Evolutionary conservation across 2,113 vertebrate genomes (phyloP).

Genomic region (Salvelinus sp.): DNA sequence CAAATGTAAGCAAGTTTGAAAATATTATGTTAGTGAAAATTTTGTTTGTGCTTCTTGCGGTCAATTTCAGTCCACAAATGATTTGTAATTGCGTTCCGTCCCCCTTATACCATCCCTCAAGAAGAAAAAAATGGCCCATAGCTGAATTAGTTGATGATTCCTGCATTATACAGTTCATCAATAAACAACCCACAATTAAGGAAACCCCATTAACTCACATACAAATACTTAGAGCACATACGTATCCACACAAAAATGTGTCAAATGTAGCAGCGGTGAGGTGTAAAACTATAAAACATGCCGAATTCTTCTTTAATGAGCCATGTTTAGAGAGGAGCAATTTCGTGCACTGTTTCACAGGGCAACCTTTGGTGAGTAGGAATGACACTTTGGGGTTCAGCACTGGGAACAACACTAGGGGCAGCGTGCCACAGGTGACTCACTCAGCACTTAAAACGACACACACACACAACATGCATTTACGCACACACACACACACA

Average conservation of each 20-base stretch:
- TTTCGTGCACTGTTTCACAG: slow-evolving; percentile 35
- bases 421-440: too few relatives aligned
- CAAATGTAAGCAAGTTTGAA: too few relatives aligned
- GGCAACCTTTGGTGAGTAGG: slow-evolving; percentile 34
- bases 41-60: too few relatives aligned
- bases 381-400: slow-evolving; percentile 30
- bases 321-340: slow-evolving; percentile 37
- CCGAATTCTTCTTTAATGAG: slow-evolving; percentile 17
- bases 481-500: too few relatives aligned
- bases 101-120: too few relatives aligned
- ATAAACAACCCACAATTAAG: not conserved
- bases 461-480: too few relatives aligned
- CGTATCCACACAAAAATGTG: not conserved
- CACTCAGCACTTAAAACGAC: slow-evolving; percentile 20
- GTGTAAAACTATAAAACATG: slow-evolving; percentile 7
- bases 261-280: slow-evolving; percentile 1
- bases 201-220: not conserved
- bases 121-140: too few relatives aligned
- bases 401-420: too few relatives aligned
- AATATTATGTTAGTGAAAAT: too few relatives aligned
- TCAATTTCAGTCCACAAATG: too few relatives aligned
- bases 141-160: too few relatives aligned
- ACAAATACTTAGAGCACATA: not conserved
- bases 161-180: not conserved
- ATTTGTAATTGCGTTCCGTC: too few relatives aligned